phyloP scores from a whole-genome alignment of 2,113 vertebrate species.

The Hemichromis elongatus region DNA sequence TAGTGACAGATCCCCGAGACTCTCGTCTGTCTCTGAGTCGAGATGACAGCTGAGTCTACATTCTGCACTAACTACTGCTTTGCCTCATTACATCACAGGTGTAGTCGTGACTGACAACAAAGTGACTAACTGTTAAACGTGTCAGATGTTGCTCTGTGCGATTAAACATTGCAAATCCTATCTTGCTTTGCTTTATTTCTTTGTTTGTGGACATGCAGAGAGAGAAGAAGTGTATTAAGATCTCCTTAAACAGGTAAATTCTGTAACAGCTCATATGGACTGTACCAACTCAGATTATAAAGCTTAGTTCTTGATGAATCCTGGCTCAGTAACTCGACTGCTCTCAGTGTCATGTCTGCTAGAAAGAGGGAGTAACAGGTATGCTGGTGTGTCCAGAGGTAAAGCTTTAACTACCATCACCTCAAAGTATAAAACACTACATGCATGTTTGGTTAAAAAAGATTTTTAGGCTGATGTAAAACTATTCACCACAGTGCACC shows the following conservation, averaged over 20 bases:
- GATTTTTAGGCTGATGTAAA: neutral
- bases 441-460: neutral
- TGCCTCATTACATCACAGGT: constrained; percentile 23
- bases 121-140: neutral
- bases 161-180: neutral
- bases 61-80: neutral
- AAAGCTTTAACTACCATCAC: neutral
- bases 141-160: neutral
- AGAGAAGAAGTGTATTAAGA: neutral
- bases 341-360: neutral
- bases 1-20: constrained; percentile 25
- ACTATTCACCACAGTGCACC: neutral
- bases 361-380: neutral
- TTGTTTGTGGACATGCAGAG: neutral
- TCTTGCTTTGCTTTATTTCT: neutral
- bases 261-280: neutral
- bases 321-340: neutral
- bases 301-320: neutral
- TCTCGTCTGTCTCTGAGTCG: constrained; percentile 1
- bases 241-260: neutral
- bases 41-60: constrained; percentile 17
- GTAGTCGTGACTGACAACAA: constrained; percentile 29
- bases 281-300: neutral
- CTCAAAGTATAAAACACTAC: neutral
- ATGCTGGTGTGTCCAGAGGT: neutral